Conservation (phyloP, 2,888 invertebrate genomes). For the Brachyopa scutellaris region DNA sequence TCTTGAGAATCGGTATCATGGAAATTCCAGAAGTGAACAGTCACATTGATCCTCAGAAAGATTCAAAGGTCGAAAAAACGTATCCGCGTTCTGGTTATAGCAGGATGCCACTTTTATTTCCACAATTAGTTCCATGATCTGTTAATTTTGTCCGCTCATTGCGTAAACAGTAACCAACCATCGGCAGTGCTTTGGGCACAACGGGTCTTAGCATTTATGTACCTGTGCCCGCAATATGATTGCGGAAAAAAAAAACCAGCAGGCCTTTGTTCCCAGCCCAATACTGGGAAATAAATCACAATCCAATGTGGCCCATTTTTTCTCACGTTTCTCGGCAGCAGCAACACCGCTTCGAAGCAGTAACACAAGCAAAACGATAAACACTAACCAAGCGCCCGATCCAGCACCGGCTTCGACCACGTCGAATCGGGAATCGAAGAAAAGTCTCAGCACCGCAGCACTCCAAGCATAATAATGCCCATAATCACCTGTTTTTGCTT, state of each 20-base stretch:
- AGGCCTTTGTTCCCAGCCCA: slow-evolving; percentile 45
- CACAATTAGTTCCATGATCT: slow-evolving; percentile 46
- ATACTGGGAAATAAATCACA: slow-evolving; percentile 63
- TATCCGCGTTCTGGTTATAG: no score
- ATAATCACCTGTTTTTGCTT: slow-evolving; percentile 72
- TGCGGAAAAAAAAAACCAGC: slow-evolving; percentile 45
- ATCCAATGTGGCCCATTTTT: slow-evolving; percentile 50
- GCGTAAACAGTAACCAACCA: not conserved
- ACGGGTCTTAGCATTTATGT: not conserved
- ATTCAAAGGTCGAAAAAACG: no score
- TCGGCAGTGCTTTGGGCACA: slow-evolving; percentile 14
- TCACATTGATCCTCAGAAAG: no score
- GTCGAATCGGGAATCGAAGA: slow-evolving; percentile 61
- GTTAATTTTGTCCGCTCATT: not conserved
- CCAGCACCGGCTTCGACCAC: slow-evolving; percentile 27
- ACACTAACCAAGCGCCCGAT: slow-evolving; percentile 35
- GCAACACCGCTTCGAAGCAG: slow-evolving; percentile 13
- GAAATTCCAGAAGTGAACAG: no score
- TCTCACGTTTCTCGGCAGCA: slow-evolving; percentile 66
- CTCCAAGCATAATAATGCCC: slow-evolving; percentile 66
- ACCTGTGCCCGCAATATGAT: not conserved
- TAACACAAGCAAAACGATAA: slow-evolving; percentile 40
- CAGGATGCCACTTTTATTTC: no score
- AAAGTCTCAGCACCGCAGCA: slow-evolving; percentile 27
- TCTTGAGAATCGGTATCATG: no score